Evolutionary conservation across 2,113 vertebrate species (phyloP).

Genomic region (Pelecanus crispus): DNA sequence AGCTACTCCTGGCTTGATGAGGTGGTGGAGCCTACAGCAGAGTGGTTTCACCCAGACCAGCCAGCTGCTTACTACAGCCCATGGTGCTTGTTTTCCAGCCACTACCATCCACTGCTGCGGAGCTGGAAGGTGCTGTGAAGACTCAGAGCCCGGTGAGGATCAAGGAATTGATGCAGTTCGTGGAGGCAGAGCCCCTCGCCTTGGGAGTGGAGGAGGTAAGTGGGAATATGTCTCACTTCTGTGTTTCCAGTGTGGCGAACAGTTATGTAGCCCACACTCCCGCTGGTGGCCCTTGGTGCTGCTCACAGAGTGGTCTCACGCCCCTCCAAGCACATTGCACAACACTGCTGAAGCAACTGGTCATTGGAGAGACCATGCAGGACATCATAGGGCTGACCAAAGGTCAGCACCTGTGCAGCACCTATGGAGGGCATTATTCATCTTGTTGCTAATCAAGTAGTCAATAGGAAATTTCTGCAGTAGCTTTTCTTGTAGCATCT

Average conservation of each 20-base stretch:
- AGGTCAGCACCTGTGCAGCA: neutral
- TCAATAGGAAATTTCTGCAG: neutral
- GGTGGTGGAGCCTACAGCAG: neutral
- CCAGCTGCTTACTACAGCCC: neutral
- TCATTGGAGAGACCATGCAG: fast-evolving
- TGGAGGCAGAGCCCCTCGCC: neutral
- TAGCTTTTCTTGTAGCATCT: neutral
- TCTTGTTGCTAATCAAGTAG: neutral
- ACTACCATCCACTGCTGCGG: neutral
- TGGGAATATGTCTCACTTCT: neutral
- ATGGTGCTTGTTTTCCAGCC: constrained; percentile 22
- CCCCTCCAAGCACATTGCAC: neutral
- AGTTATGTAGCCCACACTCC: neutral
- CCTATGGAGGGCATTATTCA: neutral
- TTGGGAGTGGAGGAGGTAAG: constrained; percentile 76
- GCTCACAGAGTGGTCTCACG: neutral
- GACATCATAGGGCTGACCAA: neutral
- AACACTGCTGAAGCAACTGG: neutral
- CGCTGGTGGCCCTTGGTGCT: neutral
- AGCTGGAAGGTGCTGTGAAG: neutral
- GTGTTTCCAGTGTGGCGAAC: fast-evolving
- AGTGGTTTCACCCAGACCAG: neutral
- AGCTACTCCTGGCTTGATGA: neutral
- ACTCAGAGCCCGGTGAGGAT: neutral
- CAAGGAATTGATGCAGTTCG: neutral